Conservation (phyloP, 2,888 invertebrate species). For the Colletes collaris region DNA sequence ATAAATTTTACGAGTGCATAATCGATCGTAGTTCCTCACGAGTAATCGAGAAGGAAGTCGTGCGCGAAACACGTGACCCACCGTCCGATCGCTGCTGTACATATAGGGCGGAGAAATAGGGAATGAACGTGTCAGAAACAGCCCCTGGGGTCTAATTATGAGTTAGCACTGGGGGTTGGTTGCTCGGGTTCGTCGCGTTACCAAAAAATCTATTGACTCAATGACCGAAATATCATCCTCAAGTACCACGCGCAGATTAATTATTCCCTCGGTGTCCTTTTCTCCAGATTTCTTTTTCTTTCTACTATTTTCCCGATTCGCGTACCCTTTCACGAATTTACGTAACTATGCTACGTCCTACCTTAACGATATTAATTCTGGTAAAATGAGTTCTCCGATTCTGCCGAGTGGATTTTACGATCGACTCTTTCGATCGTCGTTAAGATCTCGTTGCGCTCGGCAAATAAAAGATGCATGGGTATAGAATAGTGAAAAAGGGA, state of each 20-base stretch:
- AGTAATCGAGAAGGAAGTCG: constrained; percentile 63
- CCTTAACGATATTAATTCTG: too few relatives aligned
- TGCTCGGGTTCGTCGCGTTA: constrained; percentile 57
- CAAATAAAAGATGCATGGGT: constrained; percentile 49
- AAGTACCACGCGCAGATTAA: constrained; percentile 69
- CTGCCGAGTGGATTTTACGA: not conserved
- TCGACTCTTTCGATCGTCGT: constrained; percentile 44
- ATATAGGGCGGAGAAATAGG: constrained; percentile 77
- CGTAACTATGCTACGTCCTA: too few relatives aligned
- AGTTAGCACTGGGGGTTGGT: constrained; percentile 76
- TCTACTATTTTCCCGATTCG: too few relatives aligned
- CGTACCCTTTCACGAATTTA: too few relatives aligned
- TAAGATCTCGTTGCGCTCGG: constrained; percentile 57
- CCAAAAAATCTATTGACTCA: constrained; percentile 70
- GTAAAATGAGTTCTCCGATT: too few relatives aligned
- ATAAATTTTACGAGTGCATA: constrained; percentile 9
- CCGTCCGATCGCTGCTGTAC: constrained; percentile 54
- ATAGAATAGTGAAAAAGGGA: constrained; percentile 39
- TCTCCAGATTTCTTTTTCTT: too few relatives aligned
- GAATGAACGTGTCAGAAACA: constrained; percentile 82
- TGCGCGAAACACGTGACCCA: constrained; percentile 58
- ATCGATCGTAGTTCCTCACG: constrained; percentile 58
- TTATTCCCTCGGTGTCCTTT: constrained; percentile 44
- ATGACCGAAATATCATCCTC: constrained; percentile 76
- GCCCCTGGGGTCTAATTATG: constrained; percentile 81